A percentile compares a stretch with the other conserved stretches of the same genome.
These are phyloP conservation scores for Clanis bilineata DNA, from an alignment of 2,888 invertebrate genomes.

Conservation along the genomic window DNA sequence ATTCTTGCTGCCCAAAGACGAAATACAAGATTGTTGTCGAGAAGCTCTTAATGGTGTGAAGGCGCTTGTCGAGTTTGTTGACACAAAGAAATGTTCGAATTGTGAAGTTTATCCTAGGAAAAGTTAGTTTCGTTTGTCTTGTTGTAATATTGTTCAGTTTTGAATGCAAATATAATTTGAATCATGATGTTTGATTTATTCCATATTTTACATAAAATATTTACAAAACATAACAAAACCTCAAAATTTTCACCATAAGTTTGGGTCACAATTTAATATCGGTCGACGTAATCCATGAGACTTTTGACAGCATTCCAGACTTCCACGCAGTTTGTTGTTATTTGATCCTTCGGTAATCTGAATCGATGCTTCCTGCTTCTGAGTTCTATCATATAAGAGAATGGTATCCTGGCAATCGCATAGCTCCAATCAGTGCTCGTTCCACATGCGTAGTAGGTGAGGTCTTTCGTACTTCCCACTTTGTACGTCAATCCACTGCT, in stretches of 20 bases:
- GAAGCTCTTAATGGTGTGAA: conserved; percentile 59
- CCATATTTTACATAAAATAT: conserved; percentile 7
- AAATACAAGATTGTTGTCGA: conserved; percentile 62
- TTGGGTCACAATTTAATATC: conserved; percentile 26
- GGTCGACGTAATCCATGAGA: conserved; percentile 64
- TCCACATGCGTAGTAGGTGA: conserved; percentile 71
- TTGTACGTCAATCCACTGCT: conserved; percentile 64
- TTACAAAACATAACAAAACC: conserved; percentile 4
- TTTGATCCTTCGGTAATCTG: conserved; percentile 63
- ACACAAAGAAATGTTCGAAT: conserved; percentile 56
- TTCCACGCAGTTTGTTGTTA: conserved; percentile 61
- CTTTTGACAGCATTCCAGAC: conserved; percentile 60
- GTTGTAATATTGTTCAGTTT: conserved; percentile 17
- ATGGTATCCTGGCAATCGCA: conserved; percentile 68
- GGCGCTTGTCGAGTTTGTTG: conserved; percentile 60
- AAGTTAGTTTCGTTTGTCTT: conserved; percentile 24
- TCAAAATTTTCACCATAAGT: neutral
- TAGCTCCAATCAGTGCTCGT: conserved; percentile 77
- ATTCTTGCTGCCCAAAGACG: conserved; percentile 59
- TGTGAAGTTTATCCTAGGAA: conserved; percentile 43
- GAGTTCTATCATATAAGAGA: conserved; percentile 71
- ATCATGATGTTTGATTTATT: conserved; percentile 15
- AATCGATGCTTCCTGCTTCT: conserved; percentile 63
- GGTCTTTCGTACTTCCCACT: conserved; percentile 70
- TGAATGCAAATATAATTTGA: conserved; percentile 17